Conservation (phyloP, 53 echinoderm and acorn worm genomes). For the Crossaster papposus region DNA sequence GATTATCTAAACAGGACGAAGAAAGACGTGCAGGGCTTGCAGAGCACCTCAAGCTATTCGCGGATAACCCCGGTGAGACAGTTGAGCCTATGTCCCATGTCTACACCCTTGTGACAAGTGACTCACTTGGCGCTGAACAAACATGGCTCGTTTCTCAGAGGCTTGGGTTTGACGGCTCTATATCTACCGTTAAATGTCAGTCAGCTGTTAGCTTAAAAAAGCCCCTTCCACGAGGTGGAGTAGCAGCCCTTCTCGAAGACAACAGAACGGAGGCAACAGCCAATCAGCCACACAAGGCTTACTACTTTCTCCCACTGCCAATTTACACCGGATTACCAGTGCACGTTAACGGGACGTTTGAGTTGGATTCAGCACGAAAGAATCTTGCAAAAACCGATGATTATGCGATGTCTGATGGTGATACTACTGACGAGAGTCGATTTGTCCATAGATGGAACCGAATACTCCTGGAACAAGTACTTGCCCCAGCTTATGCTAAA, state of each 20-base stretch:
- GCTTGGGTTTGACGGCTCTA: constrained; percentile 53
- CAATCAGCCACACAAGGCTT: constrained; percentile 49
- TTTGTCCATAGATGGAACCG: constrained; percentile 72
- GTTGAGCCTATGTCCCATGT: neutral
- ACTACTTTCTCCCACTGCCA: constrained; percentile 88
- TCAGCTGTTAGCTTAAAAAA: neutral
- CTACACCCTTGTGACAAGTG: constrained; percentile 17
- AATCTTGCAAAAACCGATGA: constrained; percentile 67
- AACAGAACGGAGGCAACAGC: neutral
- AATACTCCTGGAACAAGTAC: constrained; percentile 44
- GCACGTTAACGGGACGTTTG: constrained; percentile 74
- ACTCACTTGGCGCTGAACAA: constrained; percentile 39
- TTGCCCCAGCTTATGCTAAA: constrained; percentile 73
- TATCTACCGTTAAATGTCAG: neutral
- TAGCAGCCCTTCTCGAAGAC: constrained; percentile 71
- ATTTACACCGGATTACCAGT: constrained; percentile 58
- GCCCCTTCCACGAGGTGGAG: constrained; percentile 78
- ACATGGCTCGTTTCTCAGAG: constrained; percentile 79
- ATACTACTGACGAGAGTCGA: constrained; percentile 5
- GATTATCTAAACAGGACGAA: constrained; percentile 50
- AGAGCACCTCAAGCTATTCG: constrained; percentile 33
- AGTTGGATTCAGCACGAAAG: constrained; percentile 76
- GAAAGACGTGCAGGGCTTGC: constrained; percentile 28
- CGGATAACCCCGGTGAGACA: neutral
- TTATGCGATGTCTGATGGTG: constrained; percentile 16